Evolutionary conservation across 2,113 vertebrate species (phyloP).

Genomic region (Colaptes auratus): DNA sequence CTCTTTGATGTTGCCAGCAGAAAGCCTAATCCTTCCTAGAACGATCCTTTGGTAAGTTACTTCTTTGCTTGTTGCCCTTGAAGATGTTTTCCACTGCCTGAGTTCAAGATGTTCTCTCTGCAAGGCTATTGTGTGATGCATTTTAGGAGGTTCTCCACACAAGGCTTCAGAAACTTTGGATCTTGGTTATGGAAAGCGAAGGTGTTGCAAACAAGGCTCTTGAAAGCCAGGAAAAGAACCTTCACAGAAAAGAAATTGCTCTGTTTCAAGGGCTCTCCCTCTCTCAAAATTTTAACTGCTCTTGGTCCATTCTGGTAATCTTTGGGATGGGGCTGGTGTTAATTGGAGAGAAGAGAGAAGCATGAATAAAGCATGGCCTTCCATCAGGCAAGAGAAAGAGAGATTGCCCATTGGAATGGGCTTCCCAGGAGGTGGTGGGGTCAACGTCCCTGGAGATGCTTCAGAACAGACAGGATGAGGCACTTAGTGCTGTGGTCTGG

Average conservation of each 20-base stretch:
- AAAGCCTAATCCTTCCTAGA: neutral
- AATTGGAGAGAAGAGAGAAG: neutral
- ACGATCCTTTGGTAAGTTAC: neutral
- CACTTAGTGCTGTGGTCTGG: no score
- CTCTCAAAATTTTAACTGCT: neutral
- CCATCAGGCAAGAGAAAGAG: neutral
- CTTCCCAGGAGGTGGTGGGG: no score
- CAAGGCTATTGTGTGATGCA: neutral
- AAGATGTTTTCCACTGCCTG: conserved; percentile 1
- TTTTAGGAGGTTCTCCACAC: neutral
- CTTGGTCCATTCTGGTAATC: neutral
- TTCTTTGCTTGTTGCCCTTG: neutral
- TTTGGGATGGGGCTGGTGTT: neutral
- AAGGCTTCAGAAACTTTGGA: neutral
- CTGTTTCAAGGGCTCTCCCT: neutral
- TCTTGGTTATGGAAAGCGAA: neutral
- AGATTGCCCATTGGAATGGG: no score
- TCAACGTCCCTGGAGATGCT: no score
- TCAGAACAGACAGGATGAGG: no score
- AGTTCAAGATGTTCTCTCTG: neutral
- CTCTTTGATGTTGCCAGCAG: conserved; percentile 12
- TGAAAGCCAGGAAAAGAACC: neutral
- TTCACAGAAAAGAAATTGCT: neutral
- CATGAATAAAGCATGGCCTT: neutral
- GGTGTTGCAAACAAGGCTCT: neutral